These are phyloP conservation scores for Hypanus sabinus DNA, from an alignment of 2,113 vertebrate species.

Conservation along the genomic window DNA sequence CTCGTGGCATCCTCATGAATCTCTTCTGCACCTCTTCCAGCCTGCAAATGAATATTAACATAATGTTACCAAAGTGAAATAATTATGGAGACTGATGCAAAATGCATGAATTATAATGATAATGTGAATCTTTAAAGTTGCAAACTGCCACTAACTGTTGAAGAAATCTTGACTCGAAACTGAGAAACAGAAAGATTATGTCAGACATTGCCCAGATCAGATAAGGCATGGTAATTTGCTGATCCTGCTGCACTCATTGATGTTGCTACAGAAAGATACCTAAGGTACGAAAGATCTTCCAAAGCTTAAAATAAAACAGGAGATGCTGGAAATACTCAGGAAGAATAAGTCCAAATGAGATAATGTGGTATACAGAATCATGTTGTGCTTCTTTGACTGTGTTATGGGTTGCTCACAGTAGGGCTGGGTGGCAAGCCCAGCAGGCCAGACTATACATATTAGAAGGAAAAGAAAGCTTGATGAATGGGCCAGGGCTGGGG, in stretches of 20 bases:
- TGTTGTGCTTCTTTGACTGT: too few species aligned
- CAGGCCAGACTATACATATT: too few species aligned
- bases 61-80: conserved; percentile 43
- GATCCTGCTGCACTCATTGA: background rate
- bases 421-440: too few species aligned
- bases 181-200: background rate
- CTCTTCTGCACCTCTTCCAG: too few species aligned
- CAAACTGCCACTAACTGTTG: conserved; percentile 40
- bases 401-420: too few species aligned
- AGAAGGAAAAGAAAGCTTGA: too few species aligned
- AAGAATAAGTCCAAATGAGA: too few species aligned
- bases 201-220: background rate
- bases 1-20: too few species aligned
- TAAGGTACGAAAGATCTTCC: background rate
- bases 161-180: background rate
- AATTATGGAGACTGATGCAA: conserved; percentile 40
- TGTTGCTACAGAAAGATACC: background rate
- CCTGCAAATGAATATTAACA: conserved; percentile 50
- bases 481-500: too few species aligned
- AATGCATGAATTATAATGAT: conserved; percentile 44
- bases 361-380: too few species aligned
- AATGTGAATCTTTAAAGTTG: conserved; percentile 48
- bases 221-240: conserved; percentile 20
- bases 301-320: background rate
- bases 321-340: too few species aligned